Base-by-base conservation (phyloP, 2,113 vertebrate genomes). In the Cheirogaleus medius region DNA sequence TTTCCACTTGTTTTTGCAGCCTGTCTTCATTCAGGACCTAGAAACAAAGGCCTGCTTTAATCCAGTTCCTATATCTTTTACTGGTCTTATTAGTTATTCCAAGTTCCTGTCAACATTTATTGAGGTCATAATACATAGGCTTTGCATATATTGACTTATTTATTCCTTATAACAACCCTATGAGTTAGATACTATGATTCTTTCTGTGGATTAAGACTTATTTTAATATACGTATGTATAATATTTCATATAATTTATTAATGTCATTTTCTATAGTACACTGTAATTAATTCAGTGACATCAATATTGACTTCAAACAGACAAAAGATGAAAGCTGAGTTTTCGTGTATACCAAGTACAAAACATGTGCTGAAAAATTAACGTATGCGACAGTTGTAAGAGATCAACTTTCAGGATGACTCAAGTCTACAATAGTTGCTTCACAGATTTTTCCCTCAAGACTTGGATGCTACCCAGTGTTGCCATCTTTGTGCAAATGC, bases 191-290 rank as follows among this genome's bases (percentile, higher is more conserved):
- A 56, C 20, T 56, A 56, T 56, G 54, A 56, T 21, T 56, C 54
- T 56, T 56, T 56, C 7, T 56, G 54, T 97, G n/a, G 73, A 97
- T 97, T 97, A 98, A 98, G 97, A 98, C 92, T 81, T 97, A 97
- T 95, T 98, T 98, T 98, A 98, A 98, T 98, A 98, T 97, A 97
- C 95, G 95, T 98, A 98, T 97, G 90, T 98, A 98, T 97, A 98
- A 92, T 68, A 98, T 81, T 97, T 95, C 84, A 97, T 97, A 98
- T 98, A 99, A 98, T 98, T 98, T 98, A 97, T 98, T 98, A 97
- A 98, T 96, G 98, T 97, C 97, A 98, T 98, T 98, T 94, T 98
- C 98, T 98, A 97, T 98, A 99, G 97, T 98, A 98, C 94, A 98
- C 98, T 98, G 98, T 60, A 98, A 95, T 98, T 98, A 98, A 98